Percentiles rank a stretch among this genome's conserved stretches.
phyloP scores from a whole-genome alignment of 92 coral and sea anemone genomes.

The Nematostella vectensis region DNA sequence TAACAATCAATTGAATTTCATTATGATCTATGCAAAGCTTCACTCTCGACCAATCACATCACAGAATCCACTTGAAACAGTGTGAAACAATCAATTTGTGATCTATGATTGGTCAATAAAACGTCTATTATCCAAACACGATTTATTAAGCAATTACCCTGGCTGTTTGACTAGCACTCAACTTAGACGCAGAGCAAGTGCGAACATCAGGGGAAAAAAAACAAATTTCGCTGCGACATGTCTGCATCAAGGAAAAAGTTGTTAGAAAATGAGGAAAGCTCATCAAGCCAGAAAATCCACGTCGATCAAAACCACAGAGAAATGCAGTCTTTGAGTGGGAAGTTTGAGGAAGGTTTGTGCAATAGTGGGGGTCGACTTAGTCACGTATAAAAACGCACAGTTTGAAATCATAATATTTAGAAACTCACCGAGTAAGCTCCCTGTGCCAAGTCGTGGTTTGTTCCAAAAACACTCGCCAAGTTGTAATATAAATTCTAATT shows the following conservation, averaged over 20 bases:
- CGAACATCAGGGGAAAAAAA: no score
- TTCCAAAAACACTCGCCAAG: no score
- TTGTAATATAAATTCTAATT: no score
- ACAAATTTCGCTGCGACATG: no score
- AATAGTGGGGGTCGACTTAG: no score
- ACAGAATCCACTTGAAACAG: slow-evolving; percentile 22
- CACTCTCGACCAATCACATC: slow-evolving; percentile 54
- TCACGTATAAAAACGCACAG: no score
- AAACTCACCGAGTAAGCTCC: no score
- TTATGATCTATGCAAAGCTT: slow-evolving; percentile 42
- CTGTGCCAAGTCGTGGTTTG: no score
- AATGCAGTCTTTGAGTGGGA: no score
- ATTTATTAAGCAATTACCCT: slow-evolving; percentile 81
- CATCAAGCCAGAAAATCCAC: not conserved
- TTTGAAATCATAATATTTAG: no score
- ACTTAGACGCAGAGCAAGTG: slow-evolving; percentile 27
- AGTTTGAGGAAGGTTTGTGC: no score
- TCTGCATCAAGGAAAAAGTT: slow-evolving; percentile 16
- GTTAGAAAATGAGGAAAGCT: slow-evolving; percentile 5
- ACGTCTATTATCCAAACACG: slow-evolving; percentile 58
- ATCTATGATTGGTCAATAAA: slow-evolving; percentile 46
- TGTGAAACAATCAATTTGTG: slow-evolving; percentile 49
- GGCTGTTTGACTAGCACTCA: slow-evolving; percentile 61
- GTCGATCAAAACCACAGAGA: not conserved
- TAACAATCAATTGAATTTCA: slow-evolving; percentile 69